These are phyloP conservation scores for Iguana delicatissima DNA, from an alignment of 2,797 vertebrate species.

Conservation along the genomic window DNA sequence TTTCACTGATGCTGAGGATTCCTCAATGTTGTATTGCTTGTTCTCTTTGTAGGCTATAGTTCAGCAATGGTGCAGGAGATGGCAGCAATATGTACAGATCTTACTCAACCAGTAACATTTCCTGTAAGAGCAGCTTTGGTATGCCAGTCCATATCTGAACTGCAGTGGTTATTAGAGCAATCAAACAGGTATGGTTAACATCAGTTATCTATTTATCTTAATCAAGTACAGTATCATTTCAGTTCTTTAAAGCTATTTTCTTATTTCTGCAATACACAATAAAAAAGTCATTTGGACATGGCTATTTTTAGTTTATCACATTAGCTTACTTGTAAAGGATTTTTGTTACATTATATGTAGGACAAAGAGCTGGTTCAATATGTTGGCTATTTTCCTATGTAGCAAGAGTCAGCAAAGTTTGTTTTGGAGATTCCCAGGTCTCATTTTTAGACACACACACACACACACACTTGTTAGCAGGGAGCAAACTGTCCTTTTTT, in stretches of 20 bases:
- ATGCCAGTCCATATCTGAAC: constrained; percentile 82
- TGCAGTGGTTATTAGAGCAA: constrained; percentile 89
- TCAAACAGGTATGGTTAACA: constrained; percentile 83
- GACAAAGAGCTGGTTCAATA: neutral
- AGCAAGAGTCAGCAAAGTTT: neutral
- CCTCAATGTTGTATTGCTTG: neutral
- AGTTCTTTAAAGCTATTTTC: neutral
- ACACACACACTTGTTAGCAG: no score
- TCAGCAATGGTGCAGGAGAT: constrained; percentile 90
- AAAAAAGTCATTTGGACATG: neutral
- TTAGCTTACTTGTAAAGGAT: neutral
- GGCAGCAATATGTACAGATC: constrained; percentile 81
- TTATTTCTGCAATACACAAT: neutral
- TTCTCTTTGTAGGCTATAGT: constrained; percentile 85
- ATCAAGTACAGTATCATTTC: neutral
- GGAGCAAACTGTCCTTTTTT: no score
- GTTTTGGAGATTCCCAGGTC: no score
- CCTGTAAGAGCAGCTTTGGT: constrained; percentile 89
- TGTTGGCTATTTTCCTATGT: neutral
- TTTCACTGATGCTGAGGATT: neutral
- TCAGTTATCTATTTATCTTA: neutral
- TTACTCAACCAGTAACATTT: constrained; percentile 88
- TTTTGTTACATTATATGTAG: neutral
- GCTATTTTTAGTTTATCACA: neutral
- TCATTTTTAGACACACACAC: no score